Conservation (phyloP, 2,888 invertebrate species). For the Scelioninae gen. 2 region DNA sequence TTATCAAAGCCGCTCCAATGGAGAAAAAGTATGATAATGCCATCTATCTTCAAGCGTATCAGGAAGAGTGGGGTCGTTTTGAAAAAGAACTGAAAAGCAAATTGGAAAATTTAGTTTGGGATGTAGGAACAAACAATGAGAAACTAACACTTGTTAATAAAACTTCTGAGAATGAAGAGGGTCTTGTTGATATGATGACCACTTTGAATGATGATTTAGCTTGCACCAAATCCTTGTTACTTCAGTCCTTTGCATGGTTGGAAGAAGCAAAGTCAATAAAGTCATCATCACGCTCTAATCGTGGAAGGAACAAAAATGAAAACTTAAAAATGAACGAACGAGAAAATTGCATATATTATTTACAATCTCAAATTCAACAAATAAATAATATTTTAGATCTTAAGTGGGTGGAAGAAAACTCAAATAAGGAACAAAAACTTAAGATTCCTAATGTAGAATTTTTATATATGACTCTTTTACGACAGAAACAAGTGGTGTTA, state of each 20-base stretch:
- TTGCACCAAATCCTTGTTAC: constrained; percentile 76
- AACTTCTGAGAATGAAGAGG: constrained; percentile 78
- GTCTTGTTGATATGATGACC: constrained; percentile 79
- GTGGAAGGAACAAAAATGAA: constrained; percentile 80
- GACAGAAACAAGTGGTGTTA: constrained; percentile 82
- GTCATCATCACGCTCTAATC: constrained; percentile 69
- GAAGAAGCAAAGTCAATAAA: constrained; percentile 78
- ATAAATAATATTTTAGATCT: constrained; percentile 84
- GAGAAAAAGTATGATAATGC: constrained; percentile 68
- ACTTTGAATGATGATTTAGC: constrained; percentile 80
- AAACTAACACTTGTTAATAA: constrained; percentile 77
- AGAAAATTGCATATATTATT: constrained; percentile 82
- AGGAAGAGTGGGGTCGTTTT: constrained; percentile 69
- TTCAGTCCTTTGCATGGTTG: constrained; percentile 78
- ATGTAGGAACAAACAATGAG: constrained; percentile 79
- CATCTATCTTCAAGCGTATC: constrained; percentile 67
- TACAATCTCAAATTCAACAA: constrained; percentile 85
- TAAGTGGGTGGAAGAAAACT: constrained; percentile 81
- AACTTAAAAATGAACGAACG: constrained; percentile 82
- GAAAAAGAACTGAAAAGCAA: constrained; percentile 70
- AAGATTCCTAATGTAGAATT: constrained; percentile 84
- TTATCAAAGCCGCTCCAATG: constrained; percentile 36
- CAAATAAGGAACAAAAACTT: constrained; percentile 73
- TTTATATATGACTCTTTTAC: constrained; percentile 87
- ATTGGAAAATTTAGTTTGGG: constrained; percentile 66